Base-by-base conservation (phyloP, 1,140 invertebrate species). In the Zaprionus taronus region DNA sequence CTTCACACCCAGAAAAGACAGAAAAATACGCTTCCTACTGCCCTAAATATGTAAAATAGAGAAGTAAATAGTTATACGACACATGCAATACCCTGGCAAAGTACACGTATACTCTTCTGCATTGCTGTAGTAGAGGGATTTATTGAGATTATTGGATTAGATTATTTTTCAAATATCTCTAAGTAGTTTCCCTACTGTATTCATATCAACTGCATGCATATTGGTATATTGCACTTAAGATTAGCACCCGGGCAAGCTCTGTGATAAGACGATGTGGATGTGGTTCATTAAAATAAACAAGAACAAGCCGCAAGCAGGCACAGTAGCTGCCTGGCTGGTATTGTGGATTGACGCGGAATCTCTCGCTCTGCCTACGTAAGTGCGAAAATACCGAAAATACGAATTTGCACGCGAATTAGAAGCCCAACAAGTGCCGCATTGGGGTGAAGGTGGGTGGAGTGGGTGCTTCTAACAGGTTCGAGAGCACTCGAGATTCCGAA, bases 211-310 rank as follows among this genome's bases (percentile, higher is more conserved):
- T 56, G 26, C 24, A 28, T 20, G 24, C 15, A 24, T 47, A 47
- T 17, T 47, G n/a, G 1, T 34, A 49, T 49, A n/a, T 36, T 28
- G 72, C 72, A 71, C 60, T 71, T 24, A 28, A 75, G 72, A 75
- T 75, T 64, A 75, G 53, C 41, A n/a, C 2, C 7, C n/a, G 41
- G 7, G 14, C 9, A 55, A 31, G 22, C 17, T 24, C 24, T 36
- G 28, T 64, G 67, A 75, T 75, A 60, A 75, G 47, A 20, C 47
- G 47, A 20, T 20, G 4, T 22, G 12, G 20, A 22, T 20, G 20
- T 49, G 47, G 9, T 12, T 44, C 38, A 63, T 63, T 75, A 5
- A 71, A 75, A 64, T 63, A 64, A 31, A n/a, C 60, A 58, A 64
- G 26, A 24, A n/a, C 12, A 5, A 6, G 24, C 17, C n/a, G 9